Percentiles rank a stretch among this genome's conserved stretches.
These are phyloP conservation scores for Colistium nudipinnis DNA, from an alignment of 2,113 vertebrate genomes.

Conservation along the genomic window DNA sequence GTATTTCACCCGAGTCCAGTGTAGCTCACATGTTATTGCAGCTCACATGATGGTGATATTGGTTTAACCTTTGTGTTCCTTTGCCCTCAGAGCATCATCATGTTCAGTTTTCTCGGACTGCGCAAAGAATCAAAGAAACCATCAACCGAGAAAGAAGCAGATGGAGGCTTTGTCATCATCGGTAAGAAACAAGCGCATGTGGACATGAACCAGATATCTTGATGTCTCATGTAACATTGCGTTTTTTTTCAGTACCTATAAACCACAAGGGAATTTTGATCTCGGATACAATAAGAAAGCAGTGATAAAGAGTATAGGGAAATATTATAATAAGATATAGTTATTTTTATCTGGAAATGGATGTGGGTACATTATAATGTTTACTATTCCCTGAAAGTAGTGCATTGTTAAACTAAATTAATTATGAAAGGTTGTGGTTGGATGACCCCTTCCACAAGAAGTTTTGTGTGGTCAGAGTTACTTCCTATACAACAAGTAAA, in stretches of 20 bases:
- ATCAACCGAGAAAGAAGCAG: slow-evolving; percentile 84
- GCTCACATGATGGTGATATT: background rate
- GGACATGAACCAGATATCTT: background rate
- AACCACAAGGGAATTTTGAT: no score
- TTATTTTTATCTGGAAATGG: no score
- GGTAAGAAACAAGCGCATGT: slow-evolving; percentile 81
- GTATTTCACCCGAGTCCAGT: no score
- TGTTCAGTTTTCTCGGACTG: slow-evolving; percentile 89
- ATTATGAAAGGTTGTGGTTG: background rate
- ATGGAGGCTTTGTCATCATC: slow-evolving; percentile 93
- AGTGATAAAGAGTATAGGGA: no score
- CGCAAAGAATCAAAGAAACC: slow-evolving; percentile 90
- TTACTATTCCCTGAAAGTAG: background rate
- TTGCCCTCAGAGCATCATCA: slow-evolving; percentile 57
- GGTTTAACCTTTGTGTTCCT: background rate
- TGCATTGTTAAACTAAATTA: background rate
- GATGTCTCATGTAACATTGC: background rate
- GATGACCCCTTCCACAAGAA: background rate
- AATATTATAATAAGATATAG: no score
- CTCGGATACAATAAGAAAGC: no score
- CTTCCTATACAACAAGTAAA: background rate
- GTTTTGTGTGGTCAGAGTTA: no score
- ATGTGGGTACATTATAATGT: background rate
- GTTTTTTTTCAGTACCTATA: background rate
- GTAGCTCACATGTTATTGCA: no score